phyloP scores from a whole-genome alignment of 2,113 vertebrate genomes.

The Apodemus speciosus region DNA sequence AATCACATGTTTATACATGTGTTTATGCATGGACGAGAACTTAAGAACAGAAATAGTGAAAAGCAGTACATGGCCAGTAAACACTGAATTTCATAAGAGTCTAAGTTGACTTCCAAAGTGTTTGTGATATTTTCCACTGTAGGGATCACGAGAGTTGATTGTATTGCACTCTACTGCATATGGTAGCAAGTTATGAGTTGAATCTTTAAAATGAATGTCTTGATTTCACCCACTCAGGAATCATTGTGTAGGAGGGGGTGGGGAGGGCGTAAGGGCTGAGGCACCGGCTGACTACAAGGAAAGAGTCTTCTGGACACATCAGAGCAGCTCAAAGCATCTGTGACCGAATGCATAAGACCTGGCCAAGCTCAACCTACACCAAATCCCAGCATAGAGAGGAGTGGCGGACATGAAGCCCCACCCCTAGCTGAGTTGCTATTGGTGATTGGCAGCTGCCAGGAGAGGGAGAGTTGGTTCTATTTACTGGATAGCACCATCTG shows the following conservation, averaged over 20 bases:
- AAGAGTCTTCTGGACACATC: background rate
- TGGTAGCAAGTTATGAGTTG: background rate
- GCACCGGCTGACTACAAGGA: background rate
- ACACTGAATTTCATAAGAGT: background rate
- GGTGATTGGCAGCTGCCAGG: background rate
- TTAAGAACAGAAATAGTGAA: background rate
- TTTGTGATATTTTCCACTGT: background rate
- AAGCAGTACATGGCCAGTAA: background rate
- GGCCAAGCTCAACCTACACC: background rate
- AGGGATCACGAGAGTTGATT: background rate
- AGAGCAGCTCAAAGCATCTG: background rate
- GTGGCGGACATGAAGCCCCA: background rate
- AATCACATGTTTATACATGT: background rate
- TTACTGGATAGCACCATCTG: background rate
- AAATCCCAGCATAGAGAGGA: background rate
- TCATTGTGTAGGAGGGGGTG: background rate
- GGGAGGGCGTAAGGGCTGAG: background rate
- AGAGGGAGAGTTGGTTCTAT: background rate
- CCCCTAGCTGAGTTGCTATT: background rate
- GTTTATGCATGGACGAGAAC: background rate
- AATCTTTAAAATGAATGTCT: background rate
- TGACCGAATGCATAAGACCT: background rate
- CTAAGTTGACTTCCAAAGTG: constrained; percentile 8
- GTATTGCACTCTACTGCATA: no score
- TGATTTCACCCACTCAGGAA: background rate